Percentiles rank a stretch among this genome's conserved stretches.
Conservation (phyloP, 2,113 vertebrate genomes). For the Chelonoidis abingdonii region DNA sequence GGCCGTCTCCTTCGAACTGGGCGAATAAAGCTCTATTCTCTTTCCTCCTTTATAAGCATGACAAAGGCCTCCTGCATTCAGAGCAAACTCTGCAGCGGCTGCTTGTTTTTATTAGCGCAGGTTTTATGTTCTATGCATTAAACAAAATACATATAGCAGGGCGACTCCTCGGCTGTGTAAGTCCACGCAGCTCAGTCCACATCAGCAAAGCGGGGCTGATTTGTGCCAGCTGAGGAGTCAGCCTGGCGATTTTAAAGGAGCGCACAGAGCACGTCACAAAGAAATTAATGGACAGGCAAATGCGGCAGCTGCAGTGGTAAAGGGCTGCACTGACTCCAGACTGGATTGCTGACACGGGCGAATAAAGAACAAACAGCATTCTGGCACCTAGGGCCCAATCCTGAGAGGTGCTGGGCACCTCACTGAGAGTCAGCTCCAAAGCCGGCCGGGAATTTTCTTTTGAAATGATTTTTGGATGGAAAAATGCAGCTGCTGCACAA, state of each 20-base stretch:
- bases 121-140: neutral
- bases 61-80: neutral
- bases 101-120: neutral
- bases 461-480: neutral
- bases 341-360: neutral
- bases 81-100: neutral
- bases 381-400: neutral
- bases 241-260: neutral
- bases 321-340: neutral
- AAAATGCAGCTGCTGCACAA: neutral
- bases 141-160: neutral
- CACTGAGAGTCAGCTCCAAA: neutral
- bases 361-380: conserved; percentile 10
- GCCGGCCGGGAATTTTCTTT: neutral
- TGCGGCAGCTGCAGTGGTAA: neutral
- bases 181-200: neutral
- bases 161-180: accelerated
- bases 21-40: neutral
- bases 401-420: neutral
- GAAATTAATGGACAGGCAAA: neutral
- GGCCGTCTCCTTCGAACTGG: neutral
- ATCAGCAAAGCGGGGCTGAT: neutral
- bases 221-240: neutral
- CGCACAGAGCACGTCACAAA: neutral
- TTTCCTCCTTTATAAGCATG: neutral